A percentile compares a stretch with the other conserved stretches of the same genome.
phyloP scores from a whole-genome alignment of 1,140 invertebrate genomes.

The Globodera ellingtonae region DNA sequence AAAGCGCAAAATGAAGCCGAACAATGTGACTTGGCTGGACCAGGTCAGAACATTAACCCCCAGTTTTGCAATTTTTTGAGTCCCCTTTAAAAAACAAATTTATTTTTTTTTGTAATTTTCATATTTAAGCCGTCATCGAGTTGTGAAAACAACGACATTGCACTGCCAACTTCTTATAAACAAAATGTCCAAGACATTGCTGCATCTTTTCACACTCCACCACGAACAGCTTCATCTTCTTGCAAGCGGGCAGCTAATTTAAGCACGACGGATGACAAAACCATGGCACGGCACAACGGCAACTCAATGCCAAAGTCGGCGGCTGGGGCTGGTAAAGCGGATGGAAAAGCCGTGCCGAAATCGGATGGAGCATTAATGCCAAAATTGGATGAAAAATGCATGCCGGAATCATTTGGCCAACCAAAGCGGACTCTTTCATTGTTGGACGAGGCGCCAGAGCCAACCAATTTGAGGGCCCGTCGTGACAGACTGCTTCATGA shows the following conservation, averaged over 20 bases:
- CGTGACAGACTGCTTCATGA: conserved; percentile 27
- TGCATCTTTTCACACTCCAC: too few relatives aligned
- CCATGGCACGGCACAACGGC: too few relatives aligned
- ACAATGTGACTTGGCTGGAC: conserved; percentile 1
- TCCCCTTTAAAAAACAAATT: too few relatives aligned
- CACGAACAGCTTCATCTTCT: too few relatives aligned
- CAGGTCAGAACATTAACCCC: neutral
- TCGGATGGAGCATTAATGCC: neutral
- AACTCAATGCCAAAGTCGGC: too few relatives aligned
- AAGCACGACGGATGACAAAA: too few relatives aligned
- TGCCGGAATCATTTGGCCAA: neutral
- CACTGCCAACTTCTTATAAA: neutral
- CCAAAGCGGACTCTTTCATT: neutral
- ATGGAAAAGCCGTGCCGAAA: conserved; percentile 7
- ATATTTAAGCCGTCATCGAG: neutral
- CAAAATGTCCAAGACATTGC: neutral
- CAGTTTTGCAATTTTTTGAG: neutral
- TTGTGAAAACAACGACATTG: neutral
- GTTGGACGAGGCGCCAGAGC: neutral
- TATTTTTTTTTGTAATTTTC: too few relatives aligned
- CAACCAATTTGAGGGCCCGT: neutral
- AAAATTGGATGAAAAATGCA: too few relatives aligned
- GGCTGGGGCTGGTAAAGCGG: too few relatives aligned
- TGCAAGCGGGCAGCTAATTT: too few relatives aligned
- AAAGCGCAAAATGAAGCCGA: neutral